Conservation (phyloP, 2,888 invertebrate species). For the Patella ulyssiponensis region DNA sequence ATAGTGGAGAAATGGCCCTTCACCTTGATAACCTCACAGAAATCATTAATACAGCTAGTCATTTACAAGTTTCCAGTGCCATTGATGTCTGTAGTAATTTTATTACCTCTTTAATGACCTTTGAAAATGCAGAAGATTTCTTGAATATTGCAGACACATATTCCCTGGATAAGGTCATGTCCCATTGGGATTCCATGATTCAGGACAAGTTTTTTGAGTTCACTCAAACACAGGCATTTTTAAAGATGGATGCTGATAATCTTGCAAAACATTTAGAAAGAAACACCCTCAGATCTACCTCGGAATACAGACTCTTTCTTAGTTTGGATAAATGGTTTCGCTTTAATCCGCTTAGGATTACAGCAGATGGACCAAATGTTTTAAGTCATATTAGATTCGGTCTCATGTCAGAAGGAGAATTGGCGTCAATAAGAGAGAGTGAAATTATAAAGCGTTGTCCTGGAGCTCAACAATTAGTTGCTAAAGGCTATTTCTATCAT, state of each 20-base stretch:
- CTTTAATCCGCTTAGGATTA: constrained; percentile 51
- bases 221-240: constrained; percentile 60
- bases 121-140: constrained; percentile 69
- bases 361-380: constrained; percentile 46
- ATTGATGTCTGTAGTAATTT: constrained; percentile 70
- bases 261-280: constrained; percentile 59
- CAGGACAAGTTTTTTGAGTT: constrained; percentile 67
- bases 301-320: constrained; percentile 64
- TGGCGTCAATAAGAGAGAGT: constrained; percentile 56
- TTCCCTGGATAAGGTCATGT: constrained; percentile 61
- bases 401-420: constrained; percentile 66
- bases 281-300: constrained; percentile 55
- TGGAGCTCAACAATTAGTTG: constrained; percentile 51
- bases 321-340: constrained; percentile 65
- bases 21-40: constrained; percentile 67
- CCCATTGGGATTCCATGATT: constrained; percentile 66
- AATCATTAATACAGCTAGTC: constrained; percentile 69
- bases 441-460: constrained; percentile 58
- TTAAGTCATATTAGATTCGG: constrained; percentile 65
- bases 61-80: constrained; percentile 65
- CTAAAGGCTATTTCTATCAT: constrained; percentile 61
- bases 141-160: constrained; percentile 68
- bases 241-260: constrained; percentile 57
- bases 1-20: constrained; percentile 67
- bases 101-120: constrained; percentile 67